Base-by-base conservation (phyloP, 1,140 invertebrate species). In the Musca domestica region DNA sequence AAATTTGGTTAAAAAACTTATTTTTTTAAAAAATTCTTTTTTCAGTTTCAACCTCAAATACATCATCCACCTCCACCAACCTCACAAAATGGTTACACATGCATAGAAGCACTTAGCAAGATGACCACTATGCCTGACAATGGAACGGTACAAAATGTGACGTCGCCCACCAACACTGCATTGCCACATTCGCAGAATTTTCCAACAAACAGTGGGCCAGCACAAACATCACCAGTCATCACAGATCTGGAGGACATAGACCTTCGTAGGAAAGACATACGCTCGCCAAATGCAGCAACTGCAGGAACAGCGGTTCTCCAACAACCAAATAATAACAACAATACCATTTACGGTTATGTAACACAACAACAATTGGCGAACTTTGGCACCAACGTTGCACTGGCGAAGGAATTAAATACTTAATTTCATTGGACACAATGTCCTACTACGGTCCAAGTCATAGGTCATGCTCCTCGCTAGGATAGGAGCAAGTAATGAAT, bases 341-440 rank as follows among this genome's bases (percentile, higher is more conserved):
- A 65, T 48, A 65, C 20, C 1, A 48, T 65, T 65, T 48, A 51
- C 25, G 64, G 64, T 10, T 65, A 65, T n/a, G 64, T 65, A 22
- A 65, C 64, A 12, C 64, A 65, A 49, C 64, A 51, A 65, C 64
- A 65, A 30, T n/a, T 65, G 3, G 64, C 64, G n/a, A 51, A 49
- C 41, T 65, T 65, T 65, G 64, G 64, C 2, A 61, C 64, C 2
- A 51, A 49, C n/a, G 64, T 65, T 14, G 64, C 64, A n/a, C 19
- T 61, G 20, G 27, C 27, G 12, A 61, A 61, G 41, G 27, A 61
- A 61, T 30, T 61, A 19, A 61, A 61, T 9, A 56, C 22, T 7
- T 34, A 34, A 61, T 41, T 41, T 12, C 6, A 10, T 7, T 9
- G 27, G 27, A 9, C 9, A 3, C 3, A 4, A 3, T 30, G 27